Percentiles rank a stretch among this genome's conserved stretches.
Evolutionary conservation across 2,113 vertebrate species (phyloP).

Genomic region (Hipposideros armiger): DNA sequence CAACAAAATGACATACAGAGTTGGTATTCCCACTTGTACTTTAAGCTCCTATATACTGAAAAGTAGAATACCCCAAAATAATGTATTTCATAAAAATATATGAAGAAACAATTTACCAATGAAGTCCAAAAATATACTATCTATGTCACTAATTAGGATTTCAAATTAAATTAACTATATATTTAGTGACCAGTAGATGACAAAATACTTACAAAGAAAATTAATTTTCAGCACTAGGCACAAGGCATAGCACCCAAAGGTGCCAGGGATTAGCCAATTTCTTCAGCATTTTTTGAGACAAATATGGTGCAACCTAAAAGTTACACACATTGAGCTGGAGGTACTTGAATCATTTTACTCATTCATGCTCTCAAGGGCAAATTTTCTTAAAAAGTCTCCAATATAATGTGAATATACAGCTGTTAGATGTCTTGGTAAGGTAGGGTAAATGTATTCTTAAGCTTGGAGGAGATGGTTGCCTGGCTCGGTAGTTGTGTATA

Average conservation of each 20-base stretch:
- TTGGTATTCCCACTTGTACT: background rate
- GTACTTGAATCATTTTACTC: background rate
- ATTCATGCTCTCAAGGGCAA: background rate
- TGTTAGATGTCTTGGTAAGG: background rate
- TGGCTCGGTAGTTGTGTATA: background rate
- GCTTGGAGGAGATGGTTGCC: background rate
- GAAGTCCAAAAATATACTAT: background rate
- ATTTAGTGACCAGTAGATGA: background rate
- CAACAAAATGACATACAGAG: background rate
- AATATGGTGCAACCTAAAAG: background rate
- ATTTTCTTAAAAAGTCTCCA: background rate
- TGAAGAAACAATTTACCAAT: background rate
- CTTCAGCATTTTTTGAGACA: background rate
- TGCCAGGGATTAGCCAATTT: background rate
- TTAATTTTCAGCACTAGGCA: background rate
- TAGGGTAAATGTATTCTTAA: background rate
- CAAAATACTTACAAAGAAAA: background rate
- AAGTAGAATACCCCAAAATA: background rate
- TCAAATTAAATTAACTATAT: background rate
- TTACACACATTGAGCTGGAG: background rate
- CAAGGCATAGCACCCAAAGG: background rate
- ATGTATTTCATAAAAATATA: background rate
- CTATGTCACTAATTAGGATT: background rate
- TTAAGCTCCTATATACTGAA: background rate
- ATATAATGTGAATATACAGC: background rate